A percentile compares a stretch with the other conserved stretches of the same genome.
phyloP scores from a whole-genome alignment of 2,888 invertebrate genomes.

The Volucella inanis region DNA sequence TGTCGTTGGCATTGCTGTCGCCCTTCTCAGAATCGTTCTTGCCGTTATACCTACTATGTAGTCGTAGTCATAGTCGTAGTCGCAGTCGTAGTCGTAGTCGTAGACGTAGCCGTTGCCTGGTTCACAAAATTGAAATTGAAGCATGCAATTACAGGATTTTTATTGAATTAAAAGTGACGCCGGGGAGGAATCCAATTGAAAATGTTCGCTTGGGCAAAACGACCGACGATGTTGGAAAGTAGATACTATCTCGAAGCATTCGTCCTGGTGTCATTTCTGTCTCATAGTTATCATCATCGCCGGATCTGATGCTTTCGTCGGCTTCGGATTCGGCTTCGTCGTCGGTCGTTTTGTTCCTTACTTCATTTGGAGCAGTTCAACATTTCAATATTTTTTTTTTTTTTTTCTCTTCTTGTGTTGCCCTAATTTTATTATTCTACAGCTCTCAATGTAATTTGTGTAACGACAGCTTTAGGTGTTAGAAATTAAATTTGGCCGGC shows the following conservation, averaged over 20 bases:
- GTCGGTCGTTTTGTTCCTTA: constrained; percentile 34
- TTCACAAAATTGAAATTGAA: constrained; percentile 72
- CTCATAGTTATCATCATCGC: not conserved
- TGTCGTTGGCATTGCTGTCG: too few relatives aligned
- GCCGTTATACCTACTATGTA: not conserved
- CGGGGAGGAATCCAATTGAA: constrained; percentile 75
- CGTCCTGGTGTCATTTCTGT: not conserved
- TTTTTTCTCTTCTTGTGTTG: constrained; percentile 49
- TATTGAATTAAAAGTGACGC: constrained; percentile 76
- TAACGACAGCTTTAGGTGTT: constrained; percentile 74
- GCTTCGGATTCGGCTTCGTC: not conserved
- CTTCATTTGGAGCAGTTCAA: constrained; percentile 47
- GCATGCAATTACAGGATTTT: constrained; percentile 76
- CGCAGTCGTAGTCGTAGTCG: constrained; percentile 10
- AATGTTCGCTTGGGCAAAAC: constrained; percentile 62
- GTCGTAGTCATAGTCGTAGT: not conserved
- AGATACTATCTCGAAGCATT: constrained; percentile 4
- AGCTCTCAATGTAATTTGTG: constrained; percentile 68
- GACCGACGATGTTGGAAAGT: constrained; percentile 37
- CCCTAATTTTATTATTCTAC: constrained; percentile 69
- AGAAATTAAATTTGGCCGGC: constrained; percentile 64
- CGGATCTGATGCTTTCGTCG: not conserved
- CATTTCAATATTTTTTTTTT: constrained; percentile 21
- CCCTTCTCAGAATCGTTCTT: too few relatives aligned
- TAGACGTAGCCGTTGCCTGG: constrained; percentile 29